Conservation (phyloP, 2,888 invertebrate genomes). For the Rhorus exstirpatorius region DNA sequence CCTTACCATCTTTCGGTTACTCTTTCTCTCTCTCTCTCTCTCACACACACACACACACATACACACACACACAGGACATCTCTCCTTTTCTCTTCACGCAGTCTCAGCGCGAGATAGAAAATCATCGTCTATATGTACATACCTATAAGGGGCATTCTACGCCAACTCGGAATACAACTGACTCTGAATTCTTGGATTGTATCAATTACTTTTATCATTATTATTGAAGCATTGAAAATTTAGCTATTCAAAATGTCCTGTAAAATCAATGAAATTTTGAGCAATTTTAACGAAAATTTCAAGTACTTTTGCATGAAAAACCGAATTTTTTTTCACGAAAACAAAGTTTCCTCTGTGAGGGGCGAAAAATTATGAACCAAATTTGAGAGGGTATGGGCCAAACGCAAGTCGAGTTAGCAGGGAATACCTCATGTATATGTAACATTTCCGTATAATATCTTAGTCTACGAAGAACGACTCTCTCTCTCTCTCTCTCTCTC, state of each 20-base stretch:
- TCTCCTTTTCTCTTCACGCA: constrained; percentile 54
- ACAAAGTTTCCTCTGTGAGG: too few relatives aligned
- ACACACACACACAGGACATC: not conserved
- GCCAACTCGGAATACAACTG: not conserved
- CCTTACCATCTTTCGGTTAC: constrained; percentile 73
- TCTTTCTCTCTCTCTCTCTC: constrained; percentile 63
- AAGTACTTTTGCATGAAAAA: too few relatives aligned
- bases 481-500: constrained; percentile 72
- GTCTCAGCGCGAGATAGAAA: constrained; percentile 64
- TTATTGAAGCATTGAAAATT: too few relatives aligned
- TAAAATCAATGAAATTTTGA: too few relatives aligned
- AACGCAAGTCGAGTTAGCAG: constrained; percentile 21
- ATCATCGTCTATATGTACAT: constrained; percentile 56
- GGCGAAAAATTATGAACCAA: not conserved
- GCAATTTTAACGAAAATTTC: too few relatives aligned
- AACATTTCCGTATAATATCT: constrained; percentile 86
- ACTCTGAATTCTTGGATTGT: not conserved
- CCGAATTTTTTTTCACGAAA: too few relatives aligned
- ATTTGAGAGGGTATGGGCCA: constrained; percentile 10
- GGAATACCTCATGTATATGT: constrained; percentile 70
- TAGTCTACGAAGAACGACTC: constrained; percentile 84
- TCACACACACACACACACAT: not conserved
- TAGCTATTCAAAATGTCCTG: not conserved
- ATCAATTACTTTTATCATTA: not conserved
- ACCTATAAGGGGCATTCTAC: constrained; percentile 12